These are phyloP conservation scores for Lepus oiostolus DNA, from an alignment of 2,797 vertebrate genomes.

Conservation along the genomic window DNA sequence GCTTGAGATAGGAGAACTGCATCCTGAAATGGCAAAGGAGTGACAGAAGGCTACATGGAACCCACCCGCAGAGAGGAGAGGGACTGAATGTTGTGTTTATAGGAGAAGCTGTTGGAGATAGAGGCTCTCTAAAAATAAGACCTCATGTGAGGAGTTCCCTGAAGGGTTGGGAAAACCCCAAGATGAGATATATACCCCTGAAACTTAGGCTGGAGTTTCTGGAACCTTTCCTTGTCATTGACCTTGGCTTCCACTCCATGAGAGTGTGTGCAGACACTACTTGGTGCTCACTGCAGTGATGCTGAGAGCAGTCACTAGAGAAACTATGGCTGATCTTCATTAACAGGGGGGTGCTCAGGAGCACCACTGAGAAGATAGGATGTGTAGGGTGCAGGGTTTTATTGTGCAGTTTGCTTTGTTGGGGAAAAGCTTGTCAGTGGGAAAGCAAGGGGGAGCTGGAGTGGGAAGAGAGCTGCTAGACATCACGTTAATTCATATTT, in stretches of 20 bases:
- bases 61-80: neutral
- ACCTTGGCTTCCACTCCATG: neutral
- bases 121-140: neutral
- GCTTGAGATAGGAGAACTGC: neutral
- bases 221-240: neutral
- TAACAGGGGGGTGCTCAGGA: neutral
- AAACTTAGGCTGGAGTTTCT: neutral
- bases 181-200: neutral
- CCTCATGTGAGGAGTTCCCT: neutral
- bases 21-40: neutral
- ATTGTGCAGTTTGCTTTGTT: conserved; percentile 49
- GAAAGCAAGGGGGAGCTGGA: neutral
- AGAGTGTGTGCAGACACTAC: neutral
- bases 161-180: neutral
- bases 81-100: neutral
- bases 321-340: neutral
- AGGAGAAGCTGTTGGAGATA: neutral
- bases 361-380: neutral
- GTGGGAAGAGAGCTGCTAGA: neutral
- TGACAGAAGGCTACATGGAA: neutral
- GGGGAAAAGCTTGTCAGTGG: neutral
- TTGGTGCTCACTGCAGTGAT: neutral
- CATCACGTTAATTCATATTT: neutral
- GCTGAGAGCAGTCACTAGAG: neutral
- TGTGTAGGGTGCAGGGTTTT: neutral